These are phyloP conservation scores for Coluber constrictor DNA, from an alignment of 2,797 vertebrate species.

Conservation along the genomic window DNA sequence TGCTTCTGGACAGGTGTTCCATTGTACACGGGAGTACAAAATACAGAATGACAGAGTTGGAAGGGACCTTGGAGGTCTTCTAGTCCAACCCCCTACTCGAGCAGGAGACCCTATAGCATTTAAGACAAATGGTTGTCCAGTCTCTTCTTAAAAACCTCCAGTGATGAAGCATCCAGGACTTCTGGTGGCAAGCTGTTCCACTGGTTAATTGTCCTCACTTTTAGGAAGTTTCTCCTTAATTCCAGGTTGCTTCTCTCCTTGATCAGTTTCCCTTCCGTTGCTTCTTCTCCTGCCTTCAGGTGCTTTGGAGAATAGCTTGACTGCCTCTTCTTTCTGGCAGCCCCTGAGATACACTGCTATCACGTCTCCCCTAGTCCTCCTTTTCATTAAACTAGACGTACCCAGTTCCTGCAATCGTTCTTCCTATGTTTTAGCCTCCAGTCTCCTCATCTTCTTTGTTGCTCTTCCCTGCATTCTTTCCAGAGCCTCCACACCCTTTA, in stretches of 20 bases:
- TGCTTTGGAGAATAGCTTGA: too few relatives aligned
- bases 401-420: background rate
- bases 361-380: fast-evolving
- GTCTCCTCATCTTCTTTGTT: background rate
- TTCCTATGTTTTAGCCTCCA: background rate
- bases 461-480: background rate
- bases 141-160: background rate
- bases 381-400: too few relatives aligned
- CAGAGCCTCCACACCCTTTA: background rate
- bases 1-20: background rate
- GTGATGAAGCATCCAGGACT: fast-evolving
- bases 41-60: too few relatives aligned
- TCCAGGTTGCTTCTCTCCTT: too few relatives aligned
- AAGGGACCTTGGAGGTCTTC: background rate
- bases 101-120: background rate
- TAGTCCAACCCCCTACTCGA: background rate
- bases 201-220: too few relatives aligned
- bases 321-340: too few relatives aligned
- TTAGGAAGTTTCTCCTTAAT: too few relatives aligned
- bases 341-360: background rate
- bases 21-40: background rate
- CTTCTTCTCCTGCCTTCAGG: too few relatives aligned
- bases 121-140: background rate
- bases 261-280: too few relatives aligned
- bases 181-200: background rate